These are phyloP conservation scores for Craniophora ligustri DNA, from an alignment of 2,888 invertebrate genomes.

Conservation along the genomic window DNA sequence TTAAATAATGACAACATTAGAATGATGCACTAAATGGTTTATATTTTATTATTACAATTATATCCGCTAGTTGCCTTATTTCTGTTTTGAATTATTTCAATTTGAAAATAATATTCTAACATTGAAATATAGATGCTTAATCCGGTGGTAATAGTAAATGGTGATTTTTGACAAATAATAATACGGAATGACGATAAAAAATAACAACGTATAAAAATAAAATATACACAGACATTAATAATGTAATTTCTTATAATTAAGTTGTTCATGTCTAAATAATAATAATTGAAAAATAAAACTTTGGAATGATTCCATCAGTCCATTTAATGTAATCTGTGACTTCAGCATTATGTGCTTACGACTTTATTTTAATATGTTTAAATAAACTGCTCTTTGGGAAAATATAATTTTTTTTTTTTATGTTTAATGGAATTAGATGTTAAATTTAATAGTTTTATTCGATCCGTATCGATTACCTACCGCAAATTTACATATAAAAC, in stretches of 20 bases:
- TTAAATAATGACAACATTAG: slow-evolving; percentile 28
- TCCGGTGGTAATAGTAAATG: slow-evolving; percentile 6
- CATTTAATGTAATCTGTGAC: slow-evolving; percentile 39
- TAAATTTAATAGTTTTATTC: no score
- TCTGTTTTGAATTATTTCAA: slow-evolving; percentile 1
- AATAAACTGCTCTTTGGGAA: slow-evolving; percentile 47
- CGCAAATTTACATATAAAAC: no score
- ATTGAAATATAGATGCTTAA: slow-evolving; percentile 12
- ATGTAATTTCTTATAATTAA: slow-evolving; percentile 28
- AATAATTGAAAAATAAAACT: slow-evolving; percentile 27
- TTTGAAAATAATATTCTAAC: background rate
- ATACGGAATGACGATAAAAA: slow-evolving; percentile 26
- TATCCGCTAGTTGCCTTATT: slow-evolving; percentile 20
- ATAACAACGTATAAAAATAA: slow-evolving; percentile 15
- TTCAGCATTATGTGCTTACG: slow-evolving; percentile 26
- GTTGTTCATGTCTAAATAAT: slow-evolving; percentile 30
- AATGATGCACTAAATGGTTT: no score
- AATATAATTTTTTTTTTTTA: no score
- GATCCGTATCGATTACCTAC: no score
- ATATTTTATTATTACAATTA: slow-evolving; percentile 19
- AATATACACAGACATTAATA: slow-evolving; percentile 15
- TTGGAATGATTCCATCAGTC: slow-evolving; percentile 70
- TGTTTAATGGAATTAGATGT: no score
- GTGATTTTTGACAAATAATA: slow-evolving; percentile 8
- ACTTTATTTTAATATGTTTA: slow-evolving; percentile 15